Conservation (phyloP, 2,113 vertebrate genomes). For the Calidris pugnax region DNA sequence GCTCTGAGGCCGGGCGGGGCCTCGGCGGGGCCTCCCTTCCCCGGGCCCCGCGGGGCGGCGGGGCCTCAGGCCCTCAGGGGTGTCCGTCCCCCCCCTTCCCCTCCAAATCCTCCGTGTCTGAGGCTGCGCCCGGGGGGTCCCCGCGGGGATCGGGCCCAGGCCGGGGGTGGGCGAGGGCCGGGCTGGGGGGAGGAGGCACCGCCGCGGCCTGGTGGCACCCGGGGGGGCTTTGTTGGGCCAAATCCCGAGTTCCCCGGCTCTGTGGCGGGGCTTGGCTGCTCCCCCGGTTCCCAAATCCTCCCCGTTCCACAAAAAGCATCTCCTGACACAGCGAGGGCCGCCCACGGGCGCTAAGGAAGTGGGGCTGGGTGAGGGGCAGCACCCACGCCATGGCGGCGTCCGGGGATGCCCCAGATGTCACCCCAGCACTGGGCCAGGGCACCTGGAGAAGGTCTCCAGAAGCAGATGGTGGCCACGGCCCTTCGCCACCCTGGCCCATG, state of each 20-base stretch:
- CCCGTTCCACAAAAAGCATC: neutral
- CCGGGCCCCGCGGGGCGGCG: neutral
- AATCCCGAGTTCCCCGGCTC: accelerated
- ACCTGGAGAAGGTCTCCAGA: too few species aligned
- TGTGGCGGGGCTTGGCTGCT: neutral
- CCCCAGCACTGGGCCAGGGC: accelerated
- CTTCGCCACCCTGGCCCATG: accelerated
- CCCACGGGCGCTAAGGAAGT: accelerated
- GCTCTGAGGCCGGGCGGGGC: neutral
- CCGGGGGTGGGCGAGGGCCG: neutral
- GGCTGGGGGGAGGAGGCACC: neutral
- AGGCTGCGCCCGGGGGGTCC: too few species aligned
- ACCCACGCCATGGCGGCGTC: accelerated
- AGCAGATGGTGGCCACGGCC: neutral
- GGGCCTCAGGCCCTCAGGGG: neutral
- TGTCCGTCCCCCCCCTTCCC: too few species aligned
- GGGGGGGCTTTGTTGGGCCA: neutral
- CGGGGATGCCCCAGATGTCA: neutral
- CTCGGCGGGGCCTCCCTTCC: neutral
- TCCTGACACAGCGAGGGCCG: neutral
- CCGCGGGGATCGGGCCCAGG: neutral
- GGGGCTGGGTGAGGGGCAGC: too few species aligned
- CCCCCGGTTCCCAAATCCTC: accelerated
- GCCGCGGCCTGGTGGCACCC: neutral
- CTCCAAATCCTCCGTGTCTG: too few species aligned